Conservation (phyloP, 2,113 vertebrate genomes). For the Pungitius pungitius region DNA sequence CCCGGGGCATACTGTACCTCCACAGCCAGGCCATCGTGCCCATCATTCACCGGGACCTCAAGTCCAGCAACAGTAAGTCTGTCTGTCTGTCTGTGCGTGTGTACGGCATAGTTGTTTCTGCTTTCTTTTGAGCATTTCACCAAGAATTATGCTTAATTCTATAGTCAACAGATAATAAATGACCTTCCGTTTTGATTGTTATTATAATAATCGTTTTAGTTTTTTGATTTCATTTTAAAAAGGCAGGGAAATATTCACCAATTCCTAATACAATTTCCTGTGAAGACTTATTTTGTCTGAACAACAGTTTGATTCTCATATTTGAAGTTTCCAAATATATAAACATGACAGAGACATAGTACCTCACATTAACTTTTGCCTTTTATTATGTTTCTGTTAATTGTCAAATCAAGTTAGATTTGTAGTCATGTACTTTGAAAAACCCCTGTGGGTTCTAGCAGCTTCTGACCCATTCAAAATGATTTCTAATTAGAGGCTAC, state of each 20-base stretch:
- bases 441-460: neutral
- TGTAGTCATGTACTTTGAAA: neutral
- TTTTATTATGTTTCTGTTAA: neutral
- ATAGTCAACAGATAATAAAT: neutral
- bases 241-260: neutral
- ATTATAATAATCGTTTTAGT: neutral
- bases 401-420: neutral
- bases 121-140: neutral
- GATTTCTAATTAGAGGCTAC: neutral
- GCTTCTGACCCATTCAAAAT: neutral
- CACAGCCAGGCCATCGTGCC: slow-evolving; percentile 95
- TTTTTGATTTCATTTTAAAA: neutral
- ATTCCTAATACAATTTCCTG: neutral
- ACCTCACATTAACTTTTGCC: neutral
- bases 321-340: neutral
- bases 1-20: slow-evolving; percentile 93
- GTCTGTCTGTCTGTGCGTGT: neutral
- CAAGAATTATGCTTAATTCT: neutral
- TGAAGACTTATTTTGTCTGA: neutral
- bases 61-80: slow-evolving; percentile 98
- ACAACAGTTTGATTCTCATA: neutral
- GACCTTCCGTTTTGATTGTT: neutral
- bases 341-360: neutral
- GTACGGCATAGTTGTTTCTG: neutral
- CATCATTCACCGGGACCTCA: slow-evolving; percentile 96